A percentile compares a stretch with the other conserved stretches of the same genome.
These are phyloP conservation scores for Ormyrus pomaceus DNA, from an alignment of 2,888 invertebrate species.

Conservation along the genomic window DNA sequence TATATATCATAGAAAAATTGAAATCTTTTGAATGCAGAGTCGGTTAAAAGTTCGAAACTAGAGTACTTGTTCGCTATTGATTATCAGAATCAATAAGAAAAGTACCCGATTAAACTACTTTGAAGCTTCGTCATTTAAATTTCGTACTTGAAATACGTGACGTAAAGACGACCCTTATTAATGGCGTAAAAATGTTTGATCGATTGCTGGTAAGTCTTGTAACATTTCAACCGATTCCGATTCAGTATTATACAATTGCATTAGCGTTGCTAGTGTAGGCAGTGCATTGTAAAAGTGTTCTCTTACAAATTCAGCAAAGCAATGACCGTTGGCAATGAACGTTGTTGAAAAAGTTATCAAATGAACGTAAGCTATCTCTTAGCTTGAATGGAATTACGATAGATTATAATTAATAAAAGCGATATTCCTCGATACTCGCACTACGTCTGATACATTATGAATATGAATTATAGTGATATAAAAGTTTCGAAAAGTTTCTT, in stretches of 20 bases:
- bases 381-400: constrained; percentile 1
- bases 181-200: background rate
- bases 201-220: background rate
- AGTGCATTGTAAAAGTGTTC: constrained; percentile 17
- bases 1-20: constrained; percentile 18
- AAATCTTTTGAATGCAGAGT: constrained; percentile 33
- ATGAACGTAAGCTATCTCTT: background rate
- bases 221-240: constrained; percentile 34
- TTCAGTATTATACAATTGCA: constrained; percentile 7
- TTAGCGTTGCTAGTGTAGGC: constrained; percentile 30
- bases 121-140: constrained; percentile 27
- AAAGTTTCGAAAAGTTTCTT: background rate
- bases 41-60: constrained; percentile 16
- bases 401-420: background rate
- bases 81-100: constrained; percentile 33
- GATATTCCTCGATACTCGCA: background rate
- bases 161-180: constrained; percentile 28
- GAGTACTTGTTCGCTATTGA: constrained; percentile 18
- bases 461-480: too few relatives aligned
- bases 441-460: background rate
- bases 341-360: constrained; percentile 7
- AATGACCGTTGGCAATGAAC: constrained; percentile 17
- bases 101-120: constrained; percentile 1
- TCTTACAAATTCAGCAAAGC: constrained; percentile 21
- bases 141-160: constrained; percentile 29